Evolutionary conservation across 2,797 vertebrate genomes (phyloP), one percentile per base, ranked within the genome.

Genomic region (Sternotherus odoratus): DNA sequence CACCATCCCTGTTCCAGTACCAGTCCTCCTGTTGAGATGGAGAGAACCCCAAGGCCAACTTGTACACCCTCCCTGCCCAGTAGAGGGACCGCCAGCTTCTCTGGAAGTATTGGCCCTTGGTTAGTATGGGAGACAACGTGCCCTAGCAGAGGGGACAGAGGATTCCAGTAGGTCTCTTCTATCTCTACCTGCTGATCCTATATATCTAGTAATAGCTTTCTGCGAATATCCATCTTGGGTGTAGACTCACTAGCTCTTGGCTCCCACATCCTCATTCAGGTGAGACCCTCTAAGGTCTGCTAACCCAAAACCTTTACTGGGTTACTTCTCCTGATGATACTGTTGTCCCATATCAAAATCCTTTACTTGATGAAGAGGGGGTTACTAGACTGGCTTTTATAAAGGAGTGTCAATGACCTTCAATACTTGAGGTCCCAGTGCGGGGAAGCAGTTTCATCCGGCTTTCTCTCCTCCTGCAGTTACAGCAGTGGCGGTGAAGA

Each of bases 401-500:
- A 0, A 8, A 12, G 1, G 5, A 3, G 8, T 51, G 51, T 13
- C 48, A 0, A 33, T 8, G 69, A 60, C 54, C 2, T 10, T 2
- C 16, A 16, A 1, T 0, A n/a, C 4, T 12, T 0, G 12, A 51
- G n/a, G 50, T 36, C 33, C 57, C 80, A 78, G 7, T 84, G 33
- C 2, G 50, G n/a, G 2, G 28, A 6, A 6, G 33, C 77, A 83
- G 49, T 12, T 36, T 30, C 81, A 2, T 90, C 48, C 28, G 50
- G 4, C 19, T 54, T 91, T 77, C 66, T 84, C 4, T 97, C 30
- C 97, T 50, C 30, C n/a, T 85, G 60, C 98, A 99, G 99, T 93
- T 99, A 99, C 97, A 99, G 99, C 98, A 99, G 99, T 0, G 99
- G 99, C 6, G 99, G 99, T 11, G 99, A 99, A 88, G 99, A 99